Evolutionary conservation across 2,113 vertebrate genomes (phyloP), one percentile per base, ranked within the genome.

Genomic region (Paralichthys olivaceus): DNA sequence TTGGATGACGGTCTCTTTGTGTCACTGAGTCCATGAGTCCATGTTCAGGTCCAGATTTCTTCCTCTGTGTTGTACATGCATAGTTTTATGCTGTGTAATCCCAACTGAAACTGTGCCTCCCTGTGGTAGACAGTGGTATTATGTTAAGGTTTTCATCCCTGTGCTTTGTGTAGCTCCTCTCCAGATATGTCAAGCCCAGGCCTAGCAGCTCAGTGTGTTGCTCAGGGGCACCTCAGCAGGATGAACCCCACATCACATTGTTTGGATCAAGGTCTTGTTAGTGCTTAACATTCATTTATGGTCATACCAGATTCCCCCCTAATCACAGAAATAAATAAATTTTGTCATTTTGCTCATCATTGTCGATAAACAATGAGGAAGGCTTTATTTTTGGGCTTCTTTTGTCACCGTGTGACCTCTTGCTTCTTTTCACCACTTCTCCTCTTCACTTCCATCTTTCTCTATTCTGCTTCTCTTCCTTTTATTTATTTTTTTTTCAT

Each of bases 21-120:
- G 32, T 83, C 32, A 47, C 43, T 54, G 63, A 45, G 75, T 32
- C 51, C 19, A 17, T 54, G 63, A 45, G 75, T 32, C 51, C 19
- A 17, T 70, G 68, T 80, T 60, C 71, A 65, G n/a, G 28, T 54
- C 17, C 78, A 72, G 67, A 66, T 28, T n/a, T 77, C 45, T 83
- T 29, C 62, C 29, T 8, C 47, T 57, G 55, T 43, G 40, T 45
- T 29, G 29, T 0, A 54, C 53, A 23, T 58, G 40, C 0, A 53
- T 25, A 55, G 51, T 47, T 59, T 13, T 70, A 45, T 32, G 13
- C 29, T 28, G 28, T 9, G 1, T 4, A 51, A 22, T 69, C 49
- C 65, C 15, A 20, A 6, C 7, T 75, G 40, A 45, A 65, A 59
- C 40, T 6, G 6, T 64, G 77, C 87, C 83, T n/a, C 80, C 78